Percentiles rank a stretch among this genome's conserved stretches.
Conservation (phyloP, 2,888 invertebrate genomes). For the Caradrina clavipalpis region DNA sequence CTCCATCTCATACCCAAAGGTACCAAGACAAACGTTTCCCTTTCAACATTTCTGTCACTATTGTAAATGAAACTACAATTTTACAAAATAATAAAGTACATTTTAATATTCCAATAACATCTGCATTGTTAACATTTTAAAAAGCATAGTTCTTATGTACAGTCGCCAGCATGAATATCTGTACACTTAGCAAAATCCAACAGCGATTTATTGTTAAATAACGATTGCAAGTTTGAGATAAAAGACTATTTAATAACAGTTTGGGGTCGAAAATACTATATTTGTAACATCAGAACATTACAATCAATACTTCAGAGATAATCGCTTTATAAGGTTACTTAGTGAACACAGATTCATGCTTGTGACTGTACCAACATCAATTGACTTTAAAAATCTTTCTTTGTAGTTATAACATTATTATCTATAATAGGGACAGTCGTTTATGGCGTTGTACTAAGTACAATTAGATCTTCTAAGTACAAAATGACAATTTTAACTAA, state of each 20-base stretch:
- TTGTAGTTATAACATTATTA: constrained; percentile 48
- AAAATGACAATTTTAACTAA: constrained; percentile 38
- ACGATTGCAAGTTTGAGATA: background rate
- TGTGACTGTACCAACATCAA: constrained; percentile 71
- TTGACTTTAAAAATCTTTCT: constrained; percentile 60
- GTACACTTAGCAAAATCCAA: background rate
- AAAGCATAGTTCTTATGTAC: constrained; percentile 79
- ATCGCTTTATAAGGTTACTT: too few relatives aligned
- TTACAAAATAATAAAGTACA: constrained; percentile 74
- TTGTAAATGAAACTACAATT: constrained; percentile 54
- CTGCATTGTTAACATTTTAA: constrained; percentile 77
- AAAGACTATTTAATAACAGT: background rate
- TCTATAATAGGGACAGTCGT: constrained; percentile 61
- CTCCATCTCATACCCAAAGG: too few relatives aligned
- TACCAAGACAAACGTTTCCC: too few relatives aligned
- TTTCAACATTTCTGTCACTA: too few relatives aligned
- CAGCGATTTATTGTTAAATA: background rate
- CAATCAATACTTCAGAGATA: background rate
- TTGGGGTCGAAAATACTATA: background rate
- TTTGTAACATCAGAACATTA: background rate
- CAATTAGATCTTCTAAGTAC: constrained; percentile 40
- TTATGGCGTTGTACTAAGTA: constrained; percentile 61
- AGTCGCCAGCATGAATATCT: background rate
- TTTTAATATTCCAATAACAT: constrained; percentile 80
- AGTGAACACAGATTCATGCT: background rate